These are phyloP conservation scores for Tribolium castaneum DNA, from an alignment of 1,140 invertebrate species.

Conservation along the genomic window DNA sequence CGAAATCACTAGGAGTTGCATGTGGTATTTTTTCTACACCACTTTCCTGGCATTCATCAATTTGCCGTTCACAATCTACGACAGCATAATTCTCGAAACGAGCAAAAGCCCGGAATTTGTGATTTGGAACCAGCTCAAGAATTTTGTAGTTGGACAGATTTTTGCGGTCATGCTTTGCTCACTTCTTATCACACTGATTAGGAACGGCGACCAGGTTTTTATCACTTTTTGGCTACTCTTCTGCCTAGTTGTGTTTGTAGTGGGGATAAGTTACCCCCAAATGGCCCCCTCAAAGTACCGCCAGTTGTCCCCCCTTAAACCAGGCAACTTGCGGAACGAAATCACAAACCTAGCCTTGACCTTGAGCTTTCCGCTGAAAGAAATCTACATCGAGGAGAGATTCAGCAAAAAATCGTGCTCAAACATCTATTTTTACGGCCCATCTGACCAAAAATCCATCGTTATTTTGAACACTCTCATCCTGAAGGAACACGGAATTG, in stretches of 20 bases:
- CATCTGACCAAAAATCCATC: neutral
- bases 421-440: neutral
- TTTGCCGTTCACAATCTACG: neutral
- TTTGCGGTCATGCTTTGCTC: neutral
- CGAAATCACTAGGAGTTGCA: neutral
- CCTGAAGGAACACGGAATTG: neutral
- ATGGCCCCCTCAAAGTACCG: neutral
- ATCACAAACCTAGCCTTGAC: neutral
- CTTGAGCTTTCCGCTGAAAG: neutral
- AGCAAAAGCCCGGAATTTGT: neutral
- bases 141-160: neutral
- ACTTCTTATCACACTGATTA: neutral
- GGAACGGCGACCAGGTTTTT: neutral
- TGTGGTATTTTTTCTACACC: neutral
- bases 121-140: neutral
- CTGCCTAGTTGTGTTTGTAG: neutral
- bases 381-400: neutral
- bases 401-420: neutral
- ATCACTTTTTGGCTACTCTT: neutral
- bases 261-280: neutral
- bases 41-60: neutral
- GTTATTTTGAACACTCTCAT: neutral
- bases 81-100: neutral
- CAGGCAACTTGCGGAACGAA: neutral
- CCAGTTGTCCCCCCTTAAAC: neutral